Evolutionary conservation across 2,797 vertebrate species (phyloP).

Genomic region (Carapus acus): DNA sequence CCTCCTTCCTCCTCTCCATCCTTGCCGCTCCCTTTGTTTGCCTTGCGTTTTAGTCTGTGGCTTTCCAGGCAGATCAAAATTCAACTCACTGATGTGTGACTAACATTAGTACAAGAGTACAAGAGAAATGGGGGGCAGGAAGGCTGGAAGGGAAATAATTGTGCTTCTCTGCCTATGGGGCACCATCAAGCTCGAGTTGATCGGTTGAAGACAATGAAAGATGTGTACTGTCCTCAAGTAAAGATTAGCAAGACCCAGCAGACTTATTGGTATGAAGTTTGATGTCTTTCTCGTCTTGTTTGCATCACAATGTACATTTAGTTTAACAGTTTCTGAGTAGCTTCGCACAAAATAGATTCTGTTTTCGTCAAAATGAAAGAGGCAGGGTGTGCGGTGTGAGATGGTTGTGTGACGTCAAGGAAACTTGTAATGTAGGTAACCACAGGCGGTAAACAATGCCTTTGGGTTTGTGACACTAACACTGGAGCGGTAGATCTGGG

Average conservation of each 20-base stretch:
- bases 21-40: conserved; percentile 45
- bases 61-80: conserved; percentile 70
- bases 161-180: conserved; percentile 60
- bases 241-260: conserved; percentile 54
- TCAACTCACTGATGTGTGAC: conserved; percentile 70
- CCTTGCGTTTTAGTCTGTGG: conserved; percentile 60
- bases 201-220: conserved; percentile 54
- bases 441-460: too few species aligned
- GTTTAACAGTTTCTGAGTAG: too few species aligned
- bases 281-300: conserved; percentile 22
- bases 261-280: conserved; percentile 37
- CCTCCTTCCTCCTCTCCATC: conserved; percentile 25
- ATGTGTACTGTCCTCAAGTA: conserved; percentile 49
- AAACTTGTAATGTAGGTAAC: too few species aligned
- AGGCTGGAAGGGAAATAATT: conserved; percentile 36
- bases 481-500: too few species aligned
- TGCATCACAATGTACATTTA: background rate
- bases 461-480: too few species aligned
- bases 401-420: too few species aligned
- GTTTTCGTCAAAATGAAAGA: conserved; percentile 46
- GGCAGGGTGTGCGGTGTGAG: conserved; percentile 37
- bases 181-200: conserved; percentile 58
- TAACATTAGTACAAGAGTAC: conserved; percentile 65
- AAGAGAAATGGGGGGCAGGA: conserved; percentile 25
- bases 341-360: too few species aligned